Base-by-base conservation (phyloP, 2,888 invertebrate genomes). In the Noctua janthina region DNA sequence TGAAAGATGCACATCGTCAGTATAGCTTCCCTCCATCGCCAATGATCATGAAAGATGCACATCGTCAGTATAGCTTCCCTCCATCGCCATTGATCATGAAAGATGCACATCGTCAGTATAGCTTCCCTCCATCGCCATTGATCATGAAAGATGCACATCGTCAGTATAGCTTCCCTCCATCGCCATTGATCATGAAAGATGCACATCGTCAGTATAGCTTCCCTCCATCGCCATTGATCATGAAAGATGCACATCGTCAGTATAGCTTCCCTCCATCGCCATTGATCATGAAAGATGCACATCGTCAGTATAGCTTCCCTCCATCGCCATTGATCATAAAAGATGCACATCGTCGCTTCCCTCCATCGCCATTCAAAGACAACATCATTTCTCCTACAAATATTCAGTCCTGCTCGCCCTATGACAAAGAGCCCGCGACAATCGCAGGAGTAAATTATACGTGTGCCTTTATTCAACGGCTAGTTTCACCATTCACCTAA, bases 371-470 rank as follows among this genome's bases (percentile, higher is more conserved):
- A 54, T 59, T 74, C 23, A 79, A 62, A 73, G 59, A 74, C 71
- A 49, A 68, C 23, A 56, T 46, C 59, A 76, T 79, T 74, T 69
- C 13, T 70, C 59, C 43, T 17, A 39, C 35, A 69, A 64, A 82
- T 69, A 79, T 75, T 46, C n/a, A 62, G 70, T 62, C 78, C 70
- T 73, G 78, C 79, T 81, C 87, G 91, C 93, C 92, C 90, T 91
- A 86, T 81, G 82, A 91, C 89, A 92, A 93, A 93, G 92, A 91
- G 79, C 75, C 69, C 43, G 51, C 90, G 91, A 93, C 93, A 94
- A 92, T 94, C 90, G 91, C 89, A 92, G 89, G 89, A 93, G 93
- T 94, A 93, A 95, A 94, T 95, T 94, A 93, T 93, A 93, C 91
- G 90, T 91, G 90, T 91, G 92, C 93, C 91, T 94, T 94, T 93